Conservation (phyloP, 2,888 invertebrate species). For the Chesias legatella region DNA sequence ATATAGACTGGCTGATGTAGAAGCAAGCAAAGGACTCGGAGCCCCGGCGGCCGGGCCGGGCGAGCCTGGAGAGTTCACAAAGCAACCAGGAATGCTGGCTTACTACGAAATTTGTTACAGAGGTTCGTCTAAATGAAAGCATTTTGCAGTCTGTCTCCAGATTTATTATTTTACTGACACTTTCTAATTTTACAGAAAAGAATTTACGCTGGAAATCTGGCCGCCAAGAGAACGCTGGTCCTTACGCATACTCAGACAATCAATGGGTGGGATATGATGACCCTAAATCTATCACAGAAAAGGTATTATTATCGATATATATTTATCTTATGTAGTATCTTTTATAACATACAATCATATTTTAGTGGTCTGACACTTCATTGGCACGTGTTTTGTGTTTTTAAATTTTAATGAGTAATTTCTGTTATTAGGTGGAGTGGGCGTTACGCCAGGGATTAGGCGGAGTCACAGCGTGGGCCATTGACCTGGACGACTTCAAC, state of each 20-base stretch:
- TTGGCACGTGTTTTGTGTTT: no score
- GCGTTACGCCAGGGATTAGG: slow-evolving; percentile 86
- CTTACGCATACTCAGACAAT: slow-evolving; percentile 88
- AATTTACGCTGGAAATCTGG: slow-evolving; percentile 85
- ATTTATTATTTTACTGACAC: slow-evolving; percentile 9
- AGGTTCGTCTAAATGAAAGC: slow-evolving; percentile 41
- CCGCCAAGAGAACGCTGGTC: slow-evolving; percentile 83
- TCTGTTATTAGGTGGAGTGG: slow-evolving; percentile 81
- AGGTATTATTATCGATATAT: slow-evolving; percentile 64
- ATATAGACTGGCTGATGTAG: slow-evolving; percentile 82
- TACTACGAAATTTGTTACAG: slow-evolving; percentile 92
- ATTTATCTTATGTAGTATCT: no score
- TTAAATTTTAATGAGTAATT: no score
- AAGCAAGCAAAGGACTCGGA: slow-evolving; percentile 74
- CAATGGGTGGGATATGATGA: slow-evolving; percentile 97
- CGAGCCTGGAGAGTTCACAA: slow-evolving; percentile 88
- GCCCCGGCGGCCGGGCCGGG: slow-evolving; percentile 87
- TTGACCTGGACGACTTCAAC: slow-evolving; percentile 92
- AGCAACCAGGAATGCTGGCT: slow-evolving; percentile 92
- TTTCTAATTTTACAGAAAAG: slow-evolving; percentile 66
- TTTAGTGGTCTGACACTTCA: no score
- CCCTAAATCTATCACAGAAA: slow-evolving; percentile 85
- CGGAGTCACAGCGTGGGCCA: slow-evolving; percentile 92
- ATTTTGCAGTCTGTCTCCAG: background rate
- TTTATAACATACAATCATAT: no score